Conservation (phyloP, 2,888 invertebrate species). For the Ceraclea dissimilis region DNA sequence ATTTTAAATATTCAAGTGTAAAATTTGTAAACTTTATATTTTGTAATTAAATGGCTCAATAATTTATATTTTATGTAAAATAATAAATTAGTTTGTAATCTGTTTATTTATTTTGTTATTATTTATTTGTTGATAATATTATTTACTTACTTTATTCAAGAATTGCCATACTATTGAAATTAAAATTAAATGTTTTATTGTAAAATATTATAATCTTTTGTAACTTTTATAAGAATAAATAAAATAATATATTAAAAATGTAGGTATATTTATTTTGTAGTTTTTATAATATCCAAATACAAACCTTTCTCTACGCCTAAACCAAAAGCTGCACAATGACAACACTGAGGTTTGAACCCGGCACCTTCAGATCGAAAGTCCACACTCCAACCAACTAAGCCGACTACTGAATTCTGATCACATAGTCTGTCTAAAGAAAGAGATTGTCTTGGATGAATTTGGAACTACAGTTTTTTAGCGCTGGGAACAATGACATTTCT, state of each 20-base stretch:
- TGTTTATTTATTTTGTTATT: slow-evolving; percentile 12
- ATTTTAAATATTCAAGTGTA: too few relatives aligned
- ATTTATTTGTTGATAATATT: slow-evolving; percentile 7
- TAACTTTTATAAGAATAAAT: background rate
- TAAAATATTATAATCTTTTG: background rate
- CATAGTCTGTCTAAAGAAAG: too few relatives aligned
- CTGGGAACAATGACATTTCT: too few relatives aligned
- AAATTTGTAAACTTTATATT: background rate
- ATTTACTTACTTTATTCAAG: slow-evolving; percentile 3
- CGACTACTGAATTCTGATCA: too few relatives aligned
- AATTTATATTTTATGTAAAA: slow-evolving; percentile 2
- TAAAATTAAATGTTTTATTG: slow-evolving; percentile 8
- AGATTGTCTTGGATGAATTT: too few relatives aligned
- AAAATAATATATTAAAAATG: background rate
- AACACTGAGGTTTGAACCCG: too few relatives aligned
- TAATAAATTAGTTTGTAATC: slow-evolving; percentile 4
- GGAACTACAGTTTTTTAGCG: too few relatives aligned
- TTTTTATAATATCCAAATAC: background rate
- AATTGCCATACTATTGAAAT: slow-evolving; percentile 24
- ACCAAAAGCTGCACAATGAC: too few relatives aligned
- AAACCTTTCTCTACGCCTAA: too few relatives aligned
- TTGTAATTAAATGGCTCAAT: background rate
- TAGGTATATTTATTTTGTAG: background rate
- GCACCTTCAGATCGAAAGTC: too few relatives aligned
- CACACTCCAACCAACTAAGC: too few relatives aligned